Percentiles rank a stretch among this genome's conserved stretches.
These are phyloP conservation scores for Rhynchophorus ferrugineus DNA, from an alignment of 1,140 invertebrate species.

Conservation along the genomic window DNA sequence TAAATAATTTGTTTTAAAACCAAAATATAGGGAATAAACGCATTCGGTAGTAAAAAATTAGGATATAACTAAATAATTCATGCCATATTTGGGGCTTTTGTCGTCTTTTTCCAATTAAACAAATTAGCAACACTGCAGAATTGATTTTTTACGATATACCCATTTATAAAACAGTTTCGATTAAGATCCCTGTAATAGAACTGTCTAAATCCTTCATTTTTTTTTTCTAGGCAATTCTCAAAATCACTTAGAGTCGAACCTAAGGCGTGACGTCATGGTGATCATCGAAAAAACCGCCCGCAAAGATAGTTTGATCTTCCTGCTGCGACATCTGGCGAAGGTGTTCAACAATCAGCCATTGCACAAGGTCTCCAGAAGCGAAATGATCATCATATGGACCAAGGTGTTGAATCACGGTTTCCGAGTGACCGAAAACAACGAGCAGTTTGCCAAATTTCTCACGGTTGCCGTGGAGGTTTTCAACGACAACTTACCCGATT, in stretches of 20 bases:
- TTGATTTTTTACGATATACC: too few species aligned
- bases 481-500: constrained; percentile 17
- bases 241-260: constrained; percentile 14
- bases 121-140: background rate
- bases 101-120: background rate
- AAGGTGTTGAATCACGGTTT: constrained; percentile 17
- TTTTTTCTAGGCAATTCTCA: constrained; percentile 17
- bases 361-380: constrained; percentile 9
- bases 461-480: constrained; percentile 16
- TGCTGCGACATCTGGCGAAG: constrained; percentile 84
- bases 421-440: constrained; percentile 8
- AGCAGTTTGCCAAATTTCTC: constrained; percentile 17
- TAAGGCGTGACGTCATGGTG: constrained; percentile 9
- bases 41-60: too few species aligned
- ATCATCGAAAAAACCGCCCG: constrained; percentile 20
- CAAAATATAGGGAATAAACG: too few species aligned
- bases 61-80: too few species aligned
- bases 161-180: too few species aligned
- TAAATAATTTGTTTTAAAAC: too few species aligned
- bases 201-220: too few species aligned
- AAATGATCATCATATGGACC: constrained; percentile 19
- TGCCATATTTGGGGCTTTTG: too few species aligned
- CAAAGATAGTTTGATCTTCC: constrained; percentile 75
- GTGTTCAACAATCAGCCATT: constrained; percentile 64
- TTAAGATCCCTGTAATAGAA: too few species aligned